Conservation (phyloP, 2,888 invertebrate genomes). For the Cotesia congregata region DNA sequence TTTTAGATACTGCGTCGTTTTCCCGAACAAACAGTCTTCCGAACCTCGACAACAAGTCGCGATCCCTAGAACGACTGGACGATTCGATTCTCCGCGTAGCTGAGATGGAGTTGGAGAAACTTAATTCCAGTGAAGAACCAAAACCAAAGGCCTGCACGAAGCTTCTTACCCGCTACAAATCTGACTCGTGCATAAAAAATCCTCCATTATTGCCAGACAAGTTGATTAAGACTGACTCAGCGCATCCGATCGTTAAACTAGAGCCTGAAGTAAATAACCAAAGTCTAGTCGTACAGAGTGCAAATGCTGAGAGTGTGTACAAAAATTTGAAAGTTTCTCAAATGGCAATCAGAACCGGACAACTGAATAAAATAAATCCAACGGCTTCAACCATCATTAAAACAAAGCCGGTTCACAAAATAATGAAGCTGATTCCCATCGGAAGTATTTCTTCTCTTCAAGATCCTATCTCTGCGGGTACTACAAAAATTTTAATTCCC, state of each 20-base stretch:
- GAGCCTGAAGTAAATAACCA: not conserved
- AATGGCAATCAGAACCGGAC: not conserved
- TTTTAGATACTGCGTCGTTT: conserved; percentile 49
- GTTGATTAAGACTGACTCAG: conserved; percentile 12
- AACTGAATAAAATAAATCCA: not conserved
- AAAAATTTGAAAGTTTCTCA: not conserved
- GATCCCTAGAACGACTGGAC: conserved; percentile 73
- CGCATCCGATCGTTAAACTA: not conserved
- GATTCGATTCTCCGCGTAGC: conserved; percentile 74
- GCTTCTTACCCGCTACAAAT: conserved; percentile 55
- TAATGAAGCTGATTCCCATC: conserved; percentile 36
- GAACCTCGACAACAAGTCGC: conserved; percentile 69
- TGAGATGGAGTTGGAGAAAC: conserved; percentile 75
- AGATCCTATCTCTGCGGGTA: conserved; percentile 37
- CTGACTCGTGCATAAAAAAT: conserved; percentile 52
- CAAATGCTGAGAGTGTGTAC: not conserved
- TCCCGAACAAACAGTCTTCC: conserved; percentile 66
- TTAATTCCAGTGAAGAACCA: conserved; percentile 64
- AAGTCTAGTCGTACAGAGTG: not conserved
- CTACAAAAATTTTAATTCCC: conserved; percentile 32
- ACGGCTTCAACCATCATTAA: conserved; percentile 15
- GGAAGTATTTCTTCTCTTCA: conserved; percentile 26
- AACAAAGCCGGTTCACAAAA: conserved; percentile 19
- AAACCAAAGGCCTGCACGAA: conserved; percentile 57
- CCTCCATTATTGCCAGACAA: not conserved